Base-by-base conservation (phyloP, 2,113 vertebrate species). In the Mellivora capensis region DNA sequence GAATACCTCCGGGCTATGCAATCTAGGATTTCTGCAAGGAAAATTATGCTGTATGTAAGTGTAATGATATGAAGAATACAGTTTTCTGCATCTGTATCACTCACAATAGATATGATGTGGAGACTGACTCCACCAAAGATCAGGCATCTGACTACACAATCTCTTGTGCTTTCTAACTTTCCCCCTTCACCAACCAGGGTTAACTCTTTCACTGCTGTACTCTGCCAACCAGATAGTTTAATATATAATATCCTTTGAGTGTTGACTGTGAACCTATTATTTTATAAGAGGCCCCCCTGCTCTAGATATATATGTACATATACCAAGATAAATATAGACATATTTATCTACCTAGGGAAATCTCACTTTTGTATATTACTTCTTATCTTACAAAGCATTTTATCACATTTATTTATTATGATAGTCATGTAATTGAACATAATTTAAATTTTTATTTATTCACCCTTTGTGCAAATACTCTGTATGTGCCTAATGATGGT, bases 31-130 rank as follows among this genome's bases (percentile, higher is more conserved):
- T 29, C 64, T 95, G 93, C 95, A 95, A 92, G 62, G 97, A 97
- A 98, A 98, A 97, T 93, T 59, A 95, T 52, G 86, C 81, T 93
- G 86, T 59, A 97, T 98, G 47, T 96, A 90, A 94, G 97, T 92
- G 71, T 96, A 95, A 94, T 87, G 69, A 80, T 97, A 97, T 91
- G 80, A 97, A 91, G 74, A 94, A 95, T 91, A 88, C 15, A 72
- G 90, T 95, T 97, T 61, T 74, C 67, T 87, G 61, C 81, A 47
- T 97, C 93, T 96, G 77, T 89, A 97, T 97, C 81, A 90, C 25
- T 44, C 57, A 34, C 97, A 97, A 98, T 91, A 87, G 69, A 86
- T 69, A 79, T 61, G 21, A 94, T 64, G 18, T 54, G 61, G 67
- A 90, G 79, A 97, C 85, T 39, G 20, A 14, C 54, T 93, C 62